Evolutionary conservation across 2,888 invertebrate genomes (phyloP).

Genomic region (Morpho deidamia): DNA sequence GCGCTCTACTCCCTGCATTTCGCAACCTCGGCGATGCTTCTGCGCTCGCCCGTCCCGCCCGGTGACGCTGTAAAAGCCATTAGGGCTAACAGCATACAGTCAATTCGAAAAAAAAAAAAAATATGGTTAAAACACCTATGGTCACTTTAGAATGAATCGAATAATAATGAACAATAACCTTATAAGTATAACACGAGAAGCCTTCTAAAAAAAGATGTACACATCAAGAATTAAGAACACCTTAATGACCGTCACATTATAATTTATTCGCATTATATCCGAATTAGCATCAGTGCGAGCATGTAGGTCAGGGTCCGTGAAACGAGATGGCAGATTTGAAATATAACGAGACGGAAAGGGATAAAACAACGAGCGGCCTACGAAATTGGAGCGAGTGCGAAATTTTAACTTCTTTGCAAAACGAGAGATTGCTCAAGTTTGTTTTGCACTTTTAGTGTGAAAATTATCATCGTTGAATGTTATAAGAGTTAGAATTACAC

Average conservation of each 20-base stretch:
- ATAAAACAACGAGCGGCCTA: conserved; percentile 18
- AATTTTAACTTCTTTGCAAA: conserved; percentile 17
- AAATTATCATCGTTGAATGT: not conserved
- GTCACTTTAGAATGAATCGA: no score
- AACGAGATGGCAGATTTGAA: conserved; percentile 13
- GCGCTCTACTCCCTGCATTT: no score
- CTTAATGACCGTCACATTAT: not conserved
- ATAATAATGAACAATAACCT: not conserved
- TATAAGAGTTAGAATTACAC: no score
- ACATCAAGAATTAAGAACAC: not conserved
- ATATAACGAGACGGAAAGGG: conserved; percentile 28
- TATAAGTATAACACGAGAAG: not conserved
- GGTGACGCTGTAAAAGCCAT: no score
- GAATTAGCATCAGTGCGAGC: conserved; percentile 52
- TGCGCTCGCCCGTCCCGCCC: no score
- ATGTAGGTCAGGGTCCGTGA: conserved; percentile 63
- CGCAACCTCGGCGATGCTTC: no score
- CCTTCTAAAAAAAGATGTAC: not conserved
- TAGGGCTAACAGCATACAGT: no score
- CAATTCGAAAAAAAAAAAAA: no score
- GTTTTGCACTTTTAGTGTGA: not conserved
- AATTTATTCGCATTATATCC: conserved; percentile 35
- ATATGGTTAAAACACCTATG: no score
- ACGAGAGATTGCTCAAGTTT: not conserved
- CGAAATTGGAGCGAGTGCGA: conserved; percentile 19